Base-by-base conservation (phyloP, 2,797 vertebrate species). In the Lates japonicus region DNA sequence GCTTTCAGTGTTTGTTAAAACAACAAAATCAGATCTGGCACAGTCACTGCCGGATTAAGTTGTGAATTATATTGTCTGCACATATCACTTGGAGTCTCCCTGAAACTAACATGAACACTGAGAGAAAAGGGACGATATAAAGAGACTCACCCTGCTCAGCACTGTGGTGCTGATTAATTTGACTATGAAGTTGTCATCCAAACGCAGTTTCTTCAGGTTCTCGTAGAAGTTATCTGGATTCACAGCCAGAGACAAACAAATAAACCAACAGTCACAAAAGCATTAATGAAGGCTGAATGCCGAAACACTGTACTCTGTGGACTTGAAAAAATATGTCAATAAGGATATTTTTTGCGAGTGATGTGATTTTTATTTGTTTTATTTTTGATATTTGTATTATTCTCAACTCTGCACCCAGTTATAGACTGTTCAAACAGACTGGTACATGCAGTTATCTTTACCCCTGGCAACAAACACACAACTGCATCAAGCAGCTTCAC, bases 171-270 rank as follows among this genome's bases (percentile, higher is more conserved):
- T 96, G 7, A 98, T 96, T 72, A 91, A 93, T 87, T 95, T 96
- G 25, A 98, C 94, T 7, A 98, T 91, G 78, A 87, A 96, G 80
- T 89, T 92, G 51, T 96, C 94, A 3, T 97, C 96, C 80, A 94
- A 76, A 29, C 97, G 96, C 70, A 95, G 93, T 75, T 96, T 96
- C 93, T 97, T 97, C 90, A 98, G 86, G 90, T 88, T 95, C 71
- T 97, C 96, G 0, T 96, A 96, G 87, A 98, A 97, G 64, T 88
- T 84, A 91, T 94, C 97, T 98, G 85, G 20, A 85, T 81, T 71
- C 49, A 78, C 8, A 89, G 29, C 16, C 25, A 76, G 13, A 72
- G 25, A 57, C 5, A 25, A n/a, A 39, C 10, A 71, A 48, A 65
- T 13, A 25, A 58, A 49, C 2, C 0, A 58, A 29, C 29, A 35